Evolutionary conservation across 2,888 invertebrate species (phyloP), one percentile per base, ranked within the genome.

Genomic region (Therioaphis trifolii): DNA sequence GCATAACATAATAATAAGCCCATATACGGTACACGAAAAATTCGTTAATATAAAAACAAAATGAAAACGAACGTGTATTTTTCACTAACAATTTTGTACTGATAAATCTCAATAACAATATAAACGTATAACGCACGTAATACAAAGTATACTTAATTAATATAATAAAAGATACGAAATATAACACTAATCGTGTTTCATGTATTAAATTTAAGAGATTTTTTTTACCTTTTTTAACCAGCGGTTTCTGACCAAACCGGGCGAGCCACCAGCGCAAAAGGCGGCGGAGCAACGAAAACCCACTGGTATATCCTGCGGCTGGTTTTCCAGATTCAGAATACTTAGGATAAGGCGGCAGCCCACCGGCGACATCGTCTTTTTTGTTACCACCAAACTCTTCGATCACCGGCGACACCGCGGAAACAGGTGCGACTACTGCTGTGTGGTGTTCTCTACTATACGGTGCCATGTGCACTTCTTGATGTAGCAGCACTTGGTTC

Each of bases 391-490:
- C 80, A 29, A 82, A 82, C 72, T 82, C 82, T 74, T 82, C 82
- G 63, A 82, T 82, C 29, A 63, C 72, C 12, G 82, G 82, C 27
- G 82, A 82, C 24, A 40, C 82, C 35, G 52, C 35, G 0, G 82
- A 82, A 40, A 82, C 52, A 27, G 82, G 82, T 14, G 82, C 72
- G 18, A 82, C 82, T 0, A 74, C 72, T 0, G 82, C 82, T 18
- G 82, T 82, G 18, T 74, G 80, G 15, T 82, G 74, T 74, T 82
- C 82, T 21, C 82, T 74, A 49, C 82, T 82, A 9, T 82, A 82
- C 52, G 82, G 82, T 63, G 82, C 74, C 82, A 82, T 82, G 24
- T 66, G 69, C 68, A 43, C 68, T 66, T 66, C 11, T 35, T 12
- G 66, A 21, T 66, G 2, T 11, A 46, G 18, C 35, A 35, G 52